Conservation (phyloP, 2,888 invertebrate genomes). For the Pasiphila rectangulata region DNA sequence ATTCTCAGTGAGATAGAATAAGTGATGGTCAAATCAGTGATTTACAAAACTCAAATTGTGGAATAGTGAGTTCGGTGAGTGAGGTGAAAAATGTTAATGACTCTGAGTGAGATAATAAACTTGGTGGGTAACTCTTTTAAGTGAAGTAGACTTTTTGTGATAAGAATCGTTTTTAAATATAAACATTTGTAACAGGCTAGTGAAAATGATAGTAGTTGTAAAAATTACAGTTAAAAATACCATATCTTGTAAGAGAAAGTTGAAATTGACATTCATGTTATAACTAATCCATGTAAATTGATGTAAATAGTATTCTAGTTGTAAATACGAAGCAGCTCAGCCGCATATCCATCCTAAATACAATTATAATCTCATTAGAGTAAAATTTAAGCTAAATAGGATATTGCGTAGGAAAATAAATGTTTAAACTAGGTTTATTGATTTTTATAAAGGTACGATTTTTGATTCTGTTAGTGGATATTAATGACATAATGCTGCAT, state of each 20-base stretch:
- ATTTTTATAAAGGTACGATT: slow-evolving; percentile 6
- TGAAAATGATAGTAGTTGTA: slow-evolving; percentile 9
- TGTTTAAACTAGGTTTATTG: slow-evolving; percentile 15
- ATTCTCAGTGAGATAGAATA: slow-evolving; percentile 17
- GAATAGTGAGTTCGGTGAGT: not conserved
- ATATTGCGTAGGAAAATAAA: slow-evolving; percentile 32
- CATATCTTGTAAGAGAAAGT: slow-evolving; percentile 43
- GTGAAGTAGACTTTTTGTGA: not conserved
- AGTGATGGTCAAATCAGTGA: slow-evolving; percentile 1
- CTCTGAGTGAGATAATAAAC: slow-evolving; percentile 6
- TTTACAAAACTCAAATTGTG: not conserved
- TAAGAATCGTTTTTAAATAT: not conserved
- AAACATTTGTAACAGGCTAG: not conserved
- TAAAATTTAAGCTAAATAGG: slow-evolving; percentile 40
- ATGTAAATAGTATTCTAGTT: slow-evolving; percentile 54
- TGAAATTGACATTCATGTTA: slow-evolving; percentile 32
- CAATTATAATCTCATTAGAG: slow-evolving; percentile 51
- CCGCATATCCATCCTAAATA: slow-evolving; percentile 75
- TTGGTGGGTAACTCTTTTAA: not conserved
- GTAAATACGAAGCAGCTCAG: slow-evolving; percentile 63
- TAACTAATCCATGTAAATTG: slow-evolving; percentile 49
- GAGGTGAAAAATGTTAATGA: not conserved
- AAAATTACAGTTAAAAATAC: slow-evolving; percentile 27
- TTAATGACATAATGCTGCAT: not conserved
- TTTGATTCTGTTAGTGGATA: not conserved